Evolutionary conservation across 2,888 invertebrate genomes (phyloP).

Genomic region (Ornithoptera priamus): DNA sequence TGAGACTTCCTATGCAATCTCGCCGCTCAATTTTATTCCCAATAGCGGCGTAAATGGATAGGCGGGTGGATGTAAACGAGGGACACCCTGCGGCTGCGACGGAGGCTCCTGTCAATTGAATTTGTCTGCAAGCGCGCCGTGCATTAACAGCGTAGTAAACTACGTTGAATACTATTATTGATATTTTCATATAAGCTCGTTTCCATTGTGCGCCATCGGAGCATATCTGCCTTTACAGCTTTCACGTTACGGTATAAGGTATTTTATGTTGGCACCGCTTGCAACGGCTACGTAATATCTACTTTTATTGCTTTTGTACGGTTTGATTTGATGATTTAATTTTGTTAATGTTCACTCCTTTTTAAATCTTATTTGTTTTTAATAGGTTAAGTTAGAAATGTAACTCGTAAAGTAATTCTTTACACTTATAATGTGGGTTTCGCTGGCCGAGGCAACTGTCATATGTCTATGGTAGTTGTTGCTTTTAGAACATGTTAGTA

Average conservation of each 20-base stretch:
- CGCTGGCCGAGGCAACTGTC: too few species aligned
- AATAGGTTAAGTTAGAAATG: too few species aligned
- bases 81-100: conserved; percentile 65
- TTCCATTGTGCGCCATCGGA: conserved; percentile 57
- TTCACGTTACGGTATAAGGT: conserved; percentile 57
- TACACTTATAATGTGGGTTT: too few species aligned
- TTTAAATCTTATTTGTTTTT: too few species aligned
- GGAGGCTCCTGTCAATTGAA: conserved; percentile 76
- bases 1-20: conserved; percentile 68
- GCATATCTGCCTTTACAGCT: conserved; percentile 55
- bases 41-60: conserved; percentile 71
- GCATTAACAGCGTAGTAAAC: conserved; percentile 74
- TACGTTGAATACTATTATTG: conserved; percentile 68
- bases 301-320: conserved; percentile 54
- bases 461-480: too few species aligned
- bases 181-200: conserved; percentile 67
- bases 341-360: background rate
- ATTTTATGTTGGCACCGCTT: conserved; percentile 52
- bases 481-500: too few species aligned
- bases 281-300: conserved; percentile 45
- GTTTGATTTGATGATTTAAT: conserved; percentile 51
- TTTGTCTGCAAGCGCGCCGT: conserved; percentile 76
- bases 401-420: too few species aligned
- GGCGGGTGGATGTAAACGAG: conserved; percentile 68
- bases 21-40: conserved; percentile 70